Conservation (phyloP, 2,797 vertebrate species). For the Chelon labrosus region DNA sequence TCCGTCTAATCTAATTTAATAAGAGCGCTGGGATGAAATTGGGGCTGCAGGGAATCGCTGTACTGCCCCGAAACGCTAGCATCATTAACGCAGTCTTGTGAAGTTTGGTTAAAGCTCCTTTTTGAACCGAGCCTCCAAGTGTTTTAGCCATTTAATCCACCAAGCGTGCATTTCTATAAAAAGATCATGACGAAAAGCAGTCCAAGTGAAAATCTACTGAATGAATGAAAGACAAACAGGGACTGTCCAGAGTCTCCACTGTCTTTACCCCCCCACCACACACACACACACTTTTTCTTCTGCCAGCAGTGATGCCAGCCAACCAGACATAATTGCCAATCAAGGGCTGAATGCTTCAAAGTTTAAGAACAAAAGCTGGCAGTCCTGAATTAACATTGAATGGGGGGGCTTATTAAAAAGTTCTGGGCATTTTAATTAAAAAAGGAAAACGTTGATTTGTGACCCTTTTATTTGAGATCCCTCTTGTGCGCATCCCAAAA, state of each 20-base stretch:
- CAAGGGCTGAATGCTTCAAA: constrained; percentile 63
- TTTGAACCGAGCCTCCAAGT: constrained; percentile 35
- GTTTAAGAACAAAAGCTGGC: constrained; percentile 68
- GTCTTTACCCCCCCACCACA: neutral
- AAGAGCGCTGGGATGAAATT: constrained; percentile 47
- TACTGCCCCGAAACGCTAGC: constrained; percentile 46
- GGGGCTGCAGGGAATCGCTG: constrained; percentile 44
- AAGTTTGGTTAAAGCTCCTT: constrained; percentile 54
- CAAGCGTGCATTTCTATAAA: constrained; percentile 43
- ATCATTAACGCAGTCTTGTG: constrained; percentile 62
- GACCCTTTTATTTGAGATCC: constrained; percentile 21
- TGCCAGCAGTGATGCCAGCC: constrained; percentile 57
- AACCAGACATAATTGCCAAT: constrained; percentile 73
- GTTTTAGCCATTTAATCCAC: constrained; percentile 52
- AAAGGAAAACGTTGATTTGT: constrained; percentile 7
- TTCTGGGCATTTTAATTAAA: constrained; percentile 41
- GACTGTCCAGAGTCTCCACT: constrained; percentile 29
- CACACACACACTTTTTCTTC: constrained; percentile 1
- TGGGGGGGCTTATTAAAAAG: constrained; percentile 57
- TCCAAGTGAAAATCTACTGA: constrained; percentile 38
- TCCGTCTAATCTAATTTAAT: constrained; percentile 55
- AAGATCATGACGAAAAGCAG: constrained; percentile 31
- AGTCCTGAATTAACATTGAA: constrained; percentile 55
- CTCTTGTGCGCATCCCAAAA: constrained; percentile 16
- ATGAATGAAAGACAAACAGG: constrained; percentile 46